These are phyloP conservation scores for Heliopora coerulea DNA, from an alignment of 92 coral and sea anemone species.

Conservation along the genomic window DNA sequence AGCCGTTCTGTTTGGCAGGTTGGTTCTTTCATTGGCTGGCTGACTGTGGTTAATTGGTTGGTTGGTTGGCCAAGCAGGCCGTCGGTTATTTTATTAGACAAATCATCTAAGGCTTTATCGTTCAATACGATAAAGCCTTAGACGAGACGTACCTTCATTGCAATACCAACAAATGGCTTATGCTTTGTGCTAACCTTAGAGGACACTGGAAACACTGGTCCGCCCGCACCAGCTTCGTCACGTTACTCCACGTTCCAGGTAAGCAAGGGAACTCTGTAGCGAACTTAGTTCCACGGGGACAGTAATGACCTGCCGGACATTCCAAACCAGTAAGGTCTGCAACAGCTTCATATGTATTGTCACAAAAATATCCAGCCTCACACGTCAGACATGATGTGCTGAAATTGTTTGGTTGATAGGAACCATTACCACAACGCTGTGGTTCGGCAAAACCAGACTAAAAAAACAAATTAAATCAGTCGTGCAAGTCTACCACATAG, in stretches of 20 bases:
- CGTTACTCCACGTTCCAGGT: constrained; percentile 93
- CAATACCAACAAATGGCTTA: not conserved
- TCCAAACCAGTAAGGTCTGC: constrained; percentile 58
- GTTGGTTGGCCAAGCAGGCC: no score
- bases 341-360: constrained; percentile 70
- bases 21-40: not conserved
- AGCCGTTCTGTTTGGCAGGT: no score
- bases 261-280: constrained; percentile 80
- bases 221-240: constrained; percentile 63
- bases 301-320: constrained; percentile 84
- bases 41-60: not conserved
- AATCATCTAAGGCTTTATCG: no score
- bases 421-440: constrained; percentile 81
- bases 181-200: constrained; percentile 61
- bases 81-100: no score
- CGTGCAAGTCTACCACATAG: no score
- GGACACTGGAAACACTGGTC: constrained; percentile 81
- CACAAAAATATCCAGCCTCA: constrained; percentile 81
- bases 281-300: constrained; percentile 71
- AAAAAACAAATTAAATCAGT: no score
- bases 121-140: no score
- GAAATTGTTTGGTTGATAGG: constrained; percentile 73
- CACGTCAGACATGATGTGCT: constrained; percentile 66
- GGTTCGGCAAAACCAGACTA: constrained; percentile 64
- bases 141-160: no score